Evolutionary conservation across 1,140 invertebrate genomes (phyloP).

Genomic region (Zaprionus tsacasi): DNA sequence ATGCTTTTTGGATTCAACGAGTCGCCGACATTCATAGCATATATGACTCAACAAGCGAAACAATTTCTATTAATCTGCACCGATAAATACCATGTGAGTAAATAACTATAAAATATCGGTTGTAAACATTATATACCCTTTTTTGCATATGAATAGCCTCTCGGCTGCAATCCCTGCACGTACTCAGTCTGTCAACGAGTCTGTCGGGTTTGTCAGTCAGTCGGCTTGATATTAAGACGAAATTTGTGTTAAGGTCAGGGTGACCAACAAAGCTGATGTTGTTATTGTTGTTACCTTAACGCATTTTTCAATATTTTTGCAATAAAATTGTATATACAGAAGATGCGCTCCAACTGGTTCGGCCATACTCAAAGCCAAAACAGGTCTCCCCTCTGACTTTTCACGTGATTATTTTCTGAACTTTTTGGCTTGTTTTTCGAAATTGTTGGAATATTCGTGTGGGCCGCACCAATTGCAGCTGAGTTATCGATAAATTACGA

Average conservation of each 20-base stretch:
- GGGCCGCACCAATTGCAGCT: conserved; percentile 64
- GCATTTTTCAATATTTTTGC: conserved; percentile 82
- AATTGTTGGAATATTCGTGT: conserved; percentile 50
- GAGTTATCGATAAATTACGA: conserved; percentile 29
- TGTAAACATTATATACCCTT: conserved; percentile 22
- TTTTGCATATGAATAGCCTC: conserved; percentile 45
- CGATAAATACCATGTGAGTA: conserved; percentile 25
- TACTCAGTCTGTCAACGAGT: conserved; percentile 32
- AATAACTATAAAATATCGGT: conserved; percentile 13
- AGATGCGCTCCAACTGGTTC: conserved; percentile 80
- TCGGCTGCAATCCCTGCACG: conserved; percentile 52
- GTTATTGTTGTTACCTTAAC: conserved; percentile 53
- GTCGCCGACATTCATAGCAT: conserved; percentile 12
- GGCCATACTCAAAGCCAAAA: conserved; percentile 61
- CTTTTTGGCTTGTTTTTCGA: conserved; percentile 27
- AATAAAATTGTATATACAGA: conserved; percentile 70
- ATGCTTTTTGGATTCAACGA: conserved; percentile 42
- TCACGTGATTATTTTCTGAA: conserved; percentile 40
- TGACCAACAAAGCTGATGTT: conserved; percentile 67
- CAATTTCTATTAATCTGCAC: conserved; percentile 24
- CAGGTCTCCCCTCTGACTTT: conserved; percentile 63
- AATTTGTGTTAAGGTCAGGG: conserved; percentile 82
- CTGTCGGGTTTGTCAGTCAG: conserved; percentile 15
- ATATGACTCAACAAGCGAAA: conserved; percentile 32
- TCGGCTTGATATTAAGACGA: conserved; percentile 55